A percentile compares a stretch with the other conserved stretches of the same genome.
phyloP scores from a whole-genome alignment of 2,113 vertebrate species.

The Phycodurus eques region DNA sequence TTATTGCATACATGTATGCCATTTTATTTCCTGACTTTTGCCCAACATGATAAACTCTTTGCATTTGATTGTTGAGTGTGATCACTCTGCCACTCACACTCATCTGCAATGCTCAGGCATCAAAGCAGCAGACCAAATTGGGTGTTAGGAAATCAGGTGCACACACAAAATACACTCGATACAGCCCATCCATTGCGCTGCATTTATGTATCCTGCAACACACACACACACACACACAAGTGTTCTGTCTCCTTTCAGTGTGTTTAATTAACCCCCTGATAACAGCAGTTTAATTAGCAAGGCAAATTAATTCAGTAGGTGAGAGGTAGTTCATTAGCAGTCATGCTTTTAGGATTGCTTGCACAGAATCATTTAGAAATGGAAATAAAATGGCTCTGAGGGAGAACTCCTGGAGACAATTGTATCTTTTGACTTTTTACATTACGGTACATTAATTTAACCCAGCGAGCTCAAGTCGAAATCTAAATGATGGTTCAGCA shows the following conservation, averaged over 20 bases:
- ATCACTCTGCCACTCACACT: slow-evolving; percentile 34
- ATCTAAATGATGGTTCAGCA: neutral
- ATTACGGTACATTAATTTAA: neutral
- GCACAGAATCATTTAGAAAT: slow-evolving; percentile 32
- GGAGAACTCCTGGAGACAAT: slow-evolving; percentile 1
- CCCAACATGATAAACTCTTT: neutral
- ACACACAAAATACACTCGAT: neutral
- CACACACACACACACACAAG: slow-evolving; percentile 9
- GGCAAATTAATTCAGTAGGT: slow-evolving; percentile 44
- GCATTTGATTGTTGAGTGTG: slow-evolving; percentile 16
- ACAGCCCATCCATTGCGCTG: neutral
- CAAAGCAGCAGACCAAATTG: slow-evolving; percentile 24
- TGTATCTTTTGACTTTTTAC: slow-evolving; percentile 5
- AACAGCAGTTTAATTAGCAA: slow-evolving; percentile 56
- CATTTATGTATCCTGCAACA: slow-evolving; percentile 30
- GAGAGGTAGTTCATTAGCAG: slow-evolving; percentile 35
- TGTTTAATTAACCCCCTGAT: slow-evolving; percentile 56
- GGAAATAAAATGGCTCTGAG: slow-evolving; percentile 14
- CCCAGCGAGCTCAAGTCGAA: neutral
- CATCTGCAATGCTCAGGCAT: slow-evolving; percentile 39
- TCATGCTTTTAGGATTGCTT: slow-evolving; percentile 23
- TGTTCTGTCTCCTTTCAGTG: slow-evolving; percentile 29
- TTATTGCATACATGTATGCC: neutral
- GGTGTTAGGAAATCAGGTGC: slow-evolving; percentile 5
- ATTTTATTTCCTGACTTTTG: neutral